Conservation (phyloP, 1,140 invertebrate genomes). For the Drosophila simulans region DNA sequence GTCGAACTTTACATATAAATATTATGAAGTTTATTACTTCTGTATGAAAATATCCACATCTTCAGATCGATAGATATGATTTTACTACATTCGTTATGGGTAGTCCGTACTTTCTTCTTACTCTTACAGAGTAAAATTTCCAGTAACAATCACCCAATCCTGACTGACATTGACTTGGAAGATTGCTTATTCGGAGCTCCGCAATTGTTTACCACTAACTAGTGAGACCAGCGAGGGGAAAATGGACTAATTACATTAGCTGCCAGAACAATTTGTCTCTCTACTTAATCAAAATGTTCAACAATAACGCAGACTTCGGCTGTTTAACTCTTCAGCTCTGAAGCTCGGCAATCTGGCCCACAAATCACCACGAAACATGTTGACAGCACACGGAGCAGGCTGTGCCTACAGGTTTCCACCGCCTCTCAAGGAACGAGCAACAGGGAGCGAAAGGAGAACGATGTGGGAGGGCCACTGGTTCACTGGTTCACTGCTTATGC, state of each 20-base stretch:
- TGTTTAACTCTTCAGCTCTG: background rate
- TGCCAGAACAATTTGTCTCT: conserved; percentile 28
- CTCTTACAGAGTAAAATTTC: too few species aligned
- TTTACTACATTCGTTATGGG: too few species aligned
- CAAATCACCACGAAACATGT: conserved; percentile 22
- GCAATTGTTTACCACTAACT: conserved; percentile 45
- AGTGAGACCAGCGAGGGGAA: background rate
- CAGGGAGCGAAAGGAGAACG: background rate
- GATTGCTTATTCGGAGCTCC: conserved; percentile 11
- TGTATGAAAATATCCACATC: too few species aligned
- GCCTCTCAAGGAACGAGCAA: conserved; percentile 22
- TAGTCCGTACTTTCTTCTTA: too few species aligned
- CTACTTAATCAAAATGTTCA: conserved; percentile 26
- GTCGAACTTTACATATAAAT: too few species aligned
- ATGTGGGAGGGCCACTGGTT: background rate
- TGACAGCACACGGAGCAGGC: conserved; percentile 7
- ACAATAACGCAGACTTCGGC: background rate
- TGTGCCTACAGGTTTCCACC: conserved; percentile 27
- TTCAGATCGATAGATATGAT: too few species aligned
- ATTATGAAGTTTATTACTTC: too few species aligned
- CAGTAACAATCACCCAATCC: background rate
- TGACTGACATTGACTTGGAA: background rate
- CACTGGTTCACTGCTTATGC: conserved; percentile 44
- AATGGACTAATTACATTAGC: conserved; percentile 59
- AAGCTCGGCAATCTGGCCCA: background rate